Percentiles rank a stretch among this genome's conserved stretches.
phyloP scores from a whole-genome alignment of 2,797 vertebrate species.

The Triplophysa bombifrons region DNA sequence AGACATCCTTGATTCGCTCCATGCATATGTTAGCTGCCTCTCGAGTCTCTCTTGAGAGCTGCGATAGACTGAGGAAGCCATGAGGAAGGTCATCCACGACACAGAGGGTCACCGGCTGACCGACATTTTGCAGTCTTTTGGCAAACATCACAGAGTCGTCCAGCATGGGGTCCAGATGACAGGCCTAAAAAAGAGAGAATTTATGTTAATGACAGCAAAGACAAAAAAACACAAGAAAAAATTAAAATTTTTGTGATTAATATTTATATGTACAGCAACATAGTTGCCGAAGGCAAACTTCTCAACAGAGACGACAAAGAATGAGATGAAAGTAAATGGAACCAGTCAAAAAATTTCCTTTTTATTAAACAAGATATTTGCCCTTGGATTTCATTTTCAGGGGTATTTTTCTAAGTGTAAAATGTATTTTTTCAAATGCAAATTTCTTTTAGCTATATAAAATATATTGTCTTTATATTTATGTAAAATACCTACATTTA shows the following conservation, averaged over 20 bases:
- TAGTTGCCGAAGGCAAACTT: neutral
- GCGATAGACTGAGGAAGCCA: conserved; percentile 89
- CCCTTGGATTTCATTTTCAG: neutral
- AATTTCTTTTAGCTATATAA: too few species aligned
- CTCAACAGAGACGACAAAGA: neutral
- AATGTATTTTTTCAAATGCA: too few species aligned
- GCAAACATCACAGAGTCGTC: conserved; percentile 94
- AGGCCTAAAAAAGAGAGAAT: conserved; percentile 75
- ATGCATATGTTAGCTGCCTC: conserved; percentile 82
- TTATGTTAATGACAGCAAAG: neutral
- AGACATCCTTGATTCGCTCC: conserved; percentile 80
- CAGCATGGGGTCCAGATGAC: conserved; percentile 90
- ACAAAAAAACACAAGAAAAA: conserved; percentile 6
- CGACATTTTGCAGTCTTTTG: conserved; percentile 79
- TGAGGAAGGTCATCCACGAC: conserved; percentile 91
- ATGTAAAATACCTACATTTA: neutral
- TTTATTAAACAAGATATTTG: neutral
- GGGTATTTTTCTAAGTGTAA: neutral
- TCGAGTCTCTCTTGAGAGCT: conserved; percentile 84
- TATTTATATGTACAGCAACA: neutral
- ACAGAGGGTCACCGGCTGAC: conserved; percentile 82
- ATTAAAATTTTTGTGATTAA: neutral
- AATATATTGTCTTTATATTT: too few species aligned
- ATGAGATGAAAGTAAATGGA: neutral
- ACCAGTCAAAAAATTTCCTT: neutral